phyloP scores from a whole-genome alignment of 2,888 invertebrate genomes.

The Plebejus anna region DNA sequence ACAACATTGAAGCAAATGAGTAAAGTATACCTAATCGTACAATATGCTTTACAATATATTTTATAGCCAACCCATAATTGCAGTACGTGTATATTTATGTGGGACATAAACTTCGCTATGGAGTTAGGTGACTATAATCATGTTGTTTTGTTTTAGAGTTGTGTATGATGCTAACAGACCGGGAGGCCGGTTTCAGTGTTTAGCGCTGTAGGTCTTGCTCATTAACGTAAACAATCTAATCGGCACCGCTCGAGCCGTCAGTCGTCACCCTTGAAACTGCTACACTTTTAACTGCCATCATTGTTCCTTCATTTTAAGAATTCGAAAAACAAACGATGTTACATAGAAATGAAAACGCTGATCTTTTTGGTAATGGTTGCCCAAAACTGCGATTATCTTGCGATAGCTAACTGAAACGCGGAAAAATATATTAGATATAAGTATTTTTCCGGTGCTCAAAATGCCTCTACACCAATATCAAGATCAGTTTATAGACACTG shows the following conservation, averaged over 20 bases:
- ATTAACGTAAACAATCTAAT: conserved; percentile 72
- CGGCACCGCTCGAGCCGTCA: conserved; percentile 52
- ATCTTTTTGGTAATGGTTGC: too few species aligned
- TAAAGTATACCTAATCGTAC: conserved; percentile 45
- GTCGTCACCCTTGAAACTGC: conserved; percentile 42
- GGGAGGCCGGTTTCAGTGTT: conserved; percentile 74
- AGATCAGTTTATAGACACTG: too few species aligned
- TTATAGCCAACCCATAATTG: conserved; percentile 43
- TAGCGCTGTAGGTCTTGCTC: conserved; percentile 73
- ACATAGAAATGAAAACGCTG: too few species aligned
- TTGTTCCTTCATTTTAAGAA: neutral
- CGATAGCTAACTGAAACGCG: too few species aligned
- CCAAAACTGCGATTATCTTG: too few species aligned
- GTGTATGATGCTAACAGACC: conserved; percentile 44
- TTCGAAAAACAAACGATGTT: too few species aligned
- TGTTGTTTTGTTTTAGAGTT: conserved; percentile 42
- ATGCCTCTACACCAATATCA: too few species aligned
- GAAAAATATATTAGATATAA: too few species aligned
- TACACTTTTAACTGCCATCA: conserved; percentile 28
- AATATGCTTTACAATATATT: conserved; percentile 52
- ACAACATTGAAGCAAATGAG: conserved; percentile 45
- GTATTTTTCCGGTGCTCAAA: too few species aligned
- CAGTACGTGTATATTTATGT: conserved; percentile 40
- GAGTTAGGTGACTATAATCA: conserved; percentile 44
- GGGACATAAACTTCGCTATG: conserved; percentile 44